phyloP scores from a whole-genome alignment of 2,888 invertebrate genomes.

The Yponomeuta cagnagella region DNA sequence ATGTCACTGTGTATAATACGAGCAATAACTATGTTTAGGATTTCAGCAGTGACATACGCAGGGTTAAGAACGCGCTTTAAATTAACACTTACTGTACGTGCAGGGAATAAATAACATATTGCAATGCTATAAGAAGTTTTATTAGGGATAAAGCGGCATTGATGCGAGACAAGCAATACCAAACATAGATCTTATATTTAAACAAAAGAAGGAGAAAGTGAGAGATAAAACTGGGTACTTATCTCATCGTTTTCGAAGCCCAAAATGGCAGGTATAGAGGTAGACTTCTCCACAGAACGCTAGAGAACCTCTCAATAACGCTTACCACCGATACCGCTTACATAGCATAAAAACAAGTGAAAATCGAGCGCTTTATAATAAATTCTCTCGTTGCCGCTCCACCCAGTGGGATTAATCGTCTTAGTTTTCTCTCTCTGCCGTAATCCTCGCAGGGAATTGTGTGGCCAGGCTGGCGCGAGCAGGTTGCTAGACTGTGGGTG shows the following conservation, averaged over 20 bases:
- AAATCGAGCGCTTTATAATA: constrained; percentile 64
- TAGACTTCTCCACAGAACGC: too few relatives aligned
- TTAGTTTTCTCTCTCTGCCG: constrained; percentile 67
- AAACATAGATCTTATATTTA: too few relatives aligned
- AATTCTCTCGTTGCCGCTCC: constrained; percentile 59
- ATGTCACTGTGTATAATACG: constrained; percentile 65
- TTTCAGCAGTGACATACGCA: constrained; percentile 65
- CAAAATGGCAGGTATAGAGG: too few relatives aligned
- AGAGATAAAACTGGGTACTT: too few relatives aligned
- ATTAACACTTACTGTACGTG: constrained; percentile 21
- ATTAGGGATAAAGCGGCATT: too few relatives aligned
- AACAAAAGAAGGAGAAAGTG: too few relatives aligned
- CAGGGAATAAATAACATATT: too few relatives aligned
- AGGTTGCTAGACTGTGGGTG: constrained; percentile 40
- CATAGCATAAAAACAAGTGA: constrained; percentile 31
- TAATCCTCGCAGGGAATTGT: constrained; percentile 69
- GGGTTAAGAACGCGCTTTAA: constrained; percentile 45
- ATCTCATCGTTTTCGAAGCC: too few relatives aligned
- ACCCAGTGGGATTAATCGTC: constrained; percentile 68
- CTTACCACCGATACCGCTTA: constrained; percentile 8
- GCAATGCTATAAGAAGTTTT: too few relatives aligned
- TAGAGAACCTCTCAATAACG: not conserved
- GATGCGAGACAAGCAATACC: too few relatives aligned
- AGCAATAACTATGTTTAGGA: constrained; percentile 57
- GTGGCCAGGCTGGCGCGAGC: constrained; percentile 49